phyloP scores from a whole-genome alignment of 2,113 vertebrate species.

The Macrotis lagotis region DNA sequence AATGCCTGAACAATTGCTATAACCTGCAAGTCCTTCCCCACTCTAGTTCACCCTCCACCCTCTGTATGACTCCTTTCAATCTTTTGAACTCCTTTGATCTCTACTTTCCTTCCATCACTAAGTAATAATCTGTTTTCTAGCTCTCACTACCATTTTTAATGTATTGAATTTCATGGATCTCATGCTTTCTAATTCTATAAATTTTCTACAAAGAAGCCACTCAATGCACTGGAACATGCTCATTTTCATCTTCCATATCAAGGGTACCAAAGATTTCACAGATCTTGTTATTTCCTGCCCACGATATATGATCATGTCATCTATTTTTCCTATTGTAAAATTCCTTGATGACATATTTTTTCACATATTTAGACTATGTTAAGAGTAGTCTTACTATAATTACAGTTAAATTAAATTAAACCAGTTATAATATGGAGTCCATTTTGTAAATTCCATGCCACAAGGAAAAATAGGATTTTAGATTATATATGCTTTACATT shows the following conservation, averaged over 20 bases:
- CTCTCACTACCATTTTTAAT: neutral
- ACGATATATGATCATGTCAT: no score
- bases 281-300: no score
- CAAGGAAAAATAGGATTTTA: neutral
- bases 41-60: neutral
- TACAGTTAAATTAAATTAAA: neutral
- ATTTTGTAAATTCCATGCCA: neutral
- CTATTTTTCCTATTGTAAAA: no score
- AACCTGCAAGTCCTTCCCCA: neutral
- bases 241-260: no score
- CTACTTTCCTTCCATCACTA: neutral
- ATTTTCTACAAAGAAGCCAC: no score
- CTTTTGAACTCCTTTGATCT: neutral
- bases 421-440: neutral
- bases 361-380: no score
- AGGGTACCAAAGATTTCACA: no score
- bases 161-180: neutral
- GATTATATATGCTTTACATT: no score
- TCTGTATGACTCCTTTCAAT: neutral
- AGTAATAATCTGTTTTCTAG: neutral
- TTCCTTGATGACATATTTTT: no score
- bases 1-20: neutral
- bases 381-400: no score
- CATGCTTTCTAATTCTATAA: neutral
- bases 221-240: no score